Evolutionary conservation across 1,140 invertebrate genomes (phyloP).

Genomic region (Anthonomus grandis): DNA sequence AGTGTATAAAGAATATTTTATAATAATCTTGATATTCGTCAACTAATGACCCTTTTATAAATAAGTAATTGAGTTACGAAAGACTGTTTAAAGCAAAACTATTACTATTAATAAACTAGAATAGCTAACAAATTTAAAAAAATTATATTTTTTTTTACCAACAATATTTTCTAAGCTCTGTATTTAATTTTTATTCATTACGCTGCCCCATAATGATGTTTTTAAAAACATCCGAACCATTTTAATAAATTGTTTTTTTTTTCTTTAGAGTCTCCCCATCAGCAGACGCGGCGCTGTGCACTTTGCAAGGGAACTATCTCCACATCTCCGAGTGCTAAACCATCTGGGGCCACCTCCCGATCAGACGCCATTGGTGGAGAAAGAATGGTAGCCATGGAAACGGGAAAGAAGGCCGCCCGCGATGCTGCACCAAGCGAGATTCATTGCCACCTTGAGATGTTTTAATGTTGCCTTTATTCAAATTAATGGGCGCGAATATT

Average conservation of each 20-base stretch:
- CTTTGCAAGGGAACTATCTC: conserved; percentile 38
- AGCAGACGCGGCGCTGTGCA: conserved; percentile 7
- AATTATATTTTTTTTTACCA: background rate
- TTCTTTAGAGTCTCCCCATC: background rate
- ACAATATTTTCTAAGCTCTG: background rate
- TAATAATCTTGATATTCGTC: too few species aligned
- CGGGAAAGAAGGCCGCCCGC: conserved; percentile 43
- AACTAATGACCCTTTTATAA: too few species aligned
- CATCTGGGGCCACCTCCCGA: conserved; percentile 43
- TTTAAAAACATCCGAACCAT: background rate
- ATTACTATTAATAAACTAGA: too few species aligned
- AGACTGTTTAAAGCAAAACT: too few species aligned
- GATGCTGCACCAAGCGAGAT: conserved; percentile 41
- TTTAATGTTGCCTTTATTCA: conserved; percentile 51
- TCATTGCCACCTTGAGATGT: conserved; percentile 50
- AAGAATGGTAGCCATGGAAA: conserved; percentile 43
- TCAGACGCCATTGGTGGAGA: conserved; percentile 42
- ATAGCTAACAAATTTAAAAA: too few species aligned
- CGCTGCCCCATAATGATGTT: background rate
- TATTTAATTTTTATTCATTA: background rate
- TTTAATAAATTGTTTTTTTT: conserved; percentile 1
- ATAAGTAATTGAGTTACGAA: too few species aligned
- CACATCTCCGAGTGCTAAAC: conserved; percentile 42
- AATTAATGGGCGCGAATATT: conserved; percentile 48
- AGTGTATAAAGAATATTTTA: too few species aligned